A percentile compares a stretch with the other conserved stretches of the same genome.
Evolutionary conservation across 2,797 vertebrate species (phyloP).

Genomic region (Tapirus indicus): DNA sequence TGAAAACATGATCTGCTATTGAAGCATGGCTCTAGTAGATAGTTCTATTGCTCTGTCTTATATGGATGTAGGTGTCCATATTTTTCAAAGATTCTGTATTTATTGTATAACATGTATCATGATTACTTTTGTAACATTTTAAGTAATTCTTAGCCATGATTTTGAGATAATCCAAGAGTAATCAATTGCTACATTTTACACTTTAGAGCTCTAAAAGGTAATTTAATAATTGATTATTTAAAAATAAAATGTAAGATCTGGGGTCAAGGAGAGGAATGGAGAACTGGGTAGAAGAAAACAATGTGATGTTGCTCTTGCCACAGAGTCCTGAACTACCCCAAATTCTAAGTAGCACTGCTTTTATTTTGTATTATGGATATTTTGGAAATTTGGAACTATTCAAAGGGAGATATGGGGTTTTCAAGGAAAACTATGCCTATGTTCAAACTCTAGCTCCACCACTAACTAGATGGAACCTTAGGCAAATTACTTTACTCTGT

Average conservation of each 20-base stretch:
- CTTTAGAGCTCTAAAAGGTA: not conserved
- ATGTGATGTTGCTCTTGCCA: not conserved
- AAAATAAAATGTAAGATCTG: not conserved
- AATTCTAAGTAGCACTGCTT: not conserved
- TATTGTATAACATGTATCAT: not conserved
- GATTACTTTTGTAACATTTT: not conserved
- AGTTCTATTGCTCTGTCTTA: not conserved
- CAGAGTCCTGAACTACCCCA: not conserved
- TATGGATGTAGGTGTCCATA: not conserved
- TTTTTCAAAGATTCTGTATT: not conserved
- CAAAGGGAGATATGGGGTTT: not conserved
- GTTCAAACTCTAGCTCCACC: not conserved
- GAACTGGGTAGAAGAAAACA: not conserved
- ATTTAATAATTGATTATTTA: not conserved
- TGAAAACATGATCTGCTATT: not conserved
- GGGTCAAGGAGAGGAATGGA: not conserved
- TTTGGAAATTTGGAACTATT: not conserved
- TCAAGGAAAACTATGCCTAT: not conserved
- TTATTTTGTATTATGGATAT: not conserved
- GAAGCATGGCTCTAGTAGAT: not conserved
- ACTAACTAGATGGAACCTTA: not conserved
- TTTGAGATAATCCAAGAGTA: not conserved
- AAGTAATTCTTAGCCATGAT: not conserved
- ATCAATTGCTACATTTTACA: not conserved
- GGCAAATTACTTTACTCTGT: not conserved